A percentile compares a stretch with the other conserved stretches of the same genome.
Conservation (phyloP, 2,797 vertebrate species). For the Pseudochaenichthys georgianus region DNA sequence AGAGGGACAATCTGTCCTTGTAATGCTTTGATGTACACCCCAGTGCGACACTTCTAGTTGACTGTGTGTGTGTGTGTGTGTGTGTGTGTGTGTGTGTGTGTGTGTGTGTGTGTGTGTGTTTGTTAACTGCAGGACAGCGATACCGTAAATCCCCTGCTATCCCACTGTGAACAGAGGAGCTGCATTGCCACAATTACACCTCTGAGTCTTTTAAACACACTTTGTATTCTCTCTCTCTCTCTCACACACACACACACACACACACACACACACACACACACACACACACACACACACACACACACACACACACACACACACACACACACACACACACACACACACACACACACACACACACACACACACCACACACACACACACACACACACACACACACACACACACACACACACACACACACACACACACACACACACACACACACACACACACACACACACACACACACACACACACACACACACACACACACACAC, state of each 20-base stretch:
- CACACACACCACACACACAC: no score
- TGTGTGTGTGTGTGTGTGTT: no score
- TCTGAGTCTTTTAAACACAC: conserved; percentile 40
- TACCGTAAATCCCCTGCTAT: conserved; percentile 49
- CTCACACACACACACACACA: conserved; percentile 21
- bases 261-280: not conserved
- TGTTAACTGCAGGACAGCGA: conserved; percentile 50
- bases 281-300: conserved; percentile 4
- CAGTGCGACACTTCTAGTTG: conserved; percentile 20
- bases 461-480: no score
- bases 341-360: no score
- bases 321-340: no score
- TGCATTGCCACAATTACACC: conserved; percentile 42
- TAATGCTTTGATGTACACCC: conserved; percentile 51
- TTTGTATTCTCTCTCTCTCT: not conserved
- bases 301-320: no score
- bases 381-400: no score
- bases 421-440: no score
- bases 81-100: conserved; percentile 17
- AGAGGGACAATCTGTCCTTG: conserved; percentile 49
- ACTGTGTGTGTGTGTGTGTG: conserved; percentile 15
- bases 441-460: no score
- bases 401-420: no score
- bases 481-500: no score
- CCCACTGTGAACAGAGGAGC: conserved; percentile 58